Evolutionary conservation across 2,113 vertebrate species (phyloP).

Genomic region (Eolophus roseicapilla): DNA sequence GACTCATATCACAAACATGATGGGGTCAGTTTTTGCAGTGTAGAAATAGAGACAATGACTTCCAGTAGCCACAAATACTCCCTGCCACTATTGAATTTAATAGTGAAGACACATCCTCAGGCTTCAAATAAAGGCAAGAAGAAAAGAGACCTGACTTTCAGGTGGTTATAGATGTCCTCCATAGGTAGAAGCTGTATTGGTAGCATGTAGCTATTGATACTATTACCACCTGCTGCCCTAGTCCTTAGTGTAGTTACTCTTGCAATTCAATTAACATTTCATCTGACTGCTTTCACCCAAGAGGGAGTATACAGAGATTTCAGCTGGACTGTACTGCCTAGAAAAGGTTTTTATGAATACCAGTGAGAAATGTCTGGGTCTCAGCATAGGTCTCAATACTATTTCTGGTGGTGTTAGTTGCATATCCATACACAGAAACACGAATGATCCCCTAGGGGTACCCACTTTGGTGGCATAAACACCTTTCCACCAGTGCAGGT

Average conservation of each 20-base stretch:
- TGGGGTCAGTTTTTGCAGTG: neutral
- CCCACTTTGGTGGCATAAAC: neutral
- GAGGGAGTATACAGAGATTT: neutral
- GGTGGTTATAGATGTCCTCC: neutral
- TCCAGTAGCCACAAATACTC: neutral
- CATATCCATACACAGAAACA: neutral
- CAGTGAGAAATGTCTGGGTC: neutral
- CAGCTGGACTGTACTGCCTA: neutral
- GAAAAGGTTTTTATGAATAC: neutral
- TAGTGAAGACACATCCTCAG: neutral
- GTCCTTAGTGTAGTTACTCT: neutral
- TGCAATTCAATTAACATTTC: neutral
- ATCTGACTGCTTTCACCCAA: neutral
- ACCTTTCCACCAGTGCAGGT: neutral
- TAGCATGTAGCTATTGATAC: neutral
- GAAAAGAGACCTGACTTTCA: neutral
- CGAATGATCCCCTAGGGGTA: neutral
- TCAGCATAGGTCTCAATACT: neutral
- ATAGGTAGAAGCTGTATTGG: neutral
- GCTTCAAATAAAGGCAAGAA: neutral
- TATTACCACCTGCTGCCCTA: neutral
- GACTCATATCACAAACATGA: accelerated
- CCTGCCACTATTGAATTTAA: neutral
- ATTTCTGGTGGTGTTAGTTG: neutral
- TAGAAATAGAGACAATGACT: neutral